Conservation (phyloP, 37 sponge, comb jelly and placozoan genomes). For the Lycopodina hypogea region DNA sequence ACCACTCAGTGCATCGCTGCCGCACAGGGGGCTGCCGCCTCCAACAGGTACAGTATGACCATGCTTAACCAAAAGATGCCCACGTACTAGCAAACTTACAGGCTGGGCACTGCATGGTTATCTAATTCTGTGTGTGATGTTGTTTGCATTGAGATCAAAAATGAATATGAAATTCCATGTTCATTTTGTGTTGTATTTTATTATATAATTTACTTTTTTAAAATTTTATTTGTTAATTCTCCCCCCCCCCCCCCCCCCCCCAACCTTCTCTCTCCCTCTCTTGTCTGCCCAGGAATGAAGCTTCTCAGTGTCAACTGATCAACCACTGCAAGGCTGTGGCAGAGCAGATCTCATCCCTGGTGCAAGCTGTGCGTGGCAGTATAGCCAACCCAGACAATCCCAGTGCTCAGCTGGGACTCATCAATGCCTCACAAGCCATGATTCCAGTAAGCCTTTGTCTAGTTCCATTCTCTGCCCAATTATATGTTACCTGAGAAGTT, state of each 20-base stretch:
- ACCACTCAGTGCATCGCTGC: constrained; percentile 95
- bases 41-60: constrained; percentile 49
- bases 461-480: too few relatives aligned
- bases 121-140: too few relatives aligned
- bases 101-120: neutral
- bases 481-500: neutral
- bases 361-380: constrained; percentile 72
- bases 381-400: constrained; percentile 80
- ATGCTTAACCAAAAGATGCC: too few relatives aligned
- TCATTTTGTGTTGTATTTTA: too few relatives aligned
- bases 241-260: neutral
- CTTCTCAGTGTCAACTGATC: constrained; percentile 79
- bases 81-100: neutral
- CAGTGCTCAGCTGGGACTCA: constrained; percentile 84
- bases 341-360: constrained; percentile 79
- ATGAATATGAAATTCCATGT: too few relatives aligned
- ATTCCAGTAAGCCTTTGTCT: constrained; percentile 54
- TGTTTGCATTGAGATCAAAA: too few relatives aligned
- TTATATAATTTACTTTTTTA: too few relatives aligned
- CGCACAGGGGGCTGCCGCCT: constrained; percentile 88
- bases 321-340: constrained; percentile 88
- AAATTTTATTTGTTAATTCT: too few relatives aligned
- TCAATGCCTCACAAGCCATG: constrained; percentile 87
- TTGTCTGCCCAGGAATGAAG: constrained; percentile 45
- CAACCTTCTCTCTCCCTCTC: neutral